Percentiles rank a stretch among this genome's conserved stretches.
These are phyloP conservation scores for Bombus breviceps DNA, from an alignment of 1,140 invertebrate genomes.

Conservation along the genomic window DNA sequence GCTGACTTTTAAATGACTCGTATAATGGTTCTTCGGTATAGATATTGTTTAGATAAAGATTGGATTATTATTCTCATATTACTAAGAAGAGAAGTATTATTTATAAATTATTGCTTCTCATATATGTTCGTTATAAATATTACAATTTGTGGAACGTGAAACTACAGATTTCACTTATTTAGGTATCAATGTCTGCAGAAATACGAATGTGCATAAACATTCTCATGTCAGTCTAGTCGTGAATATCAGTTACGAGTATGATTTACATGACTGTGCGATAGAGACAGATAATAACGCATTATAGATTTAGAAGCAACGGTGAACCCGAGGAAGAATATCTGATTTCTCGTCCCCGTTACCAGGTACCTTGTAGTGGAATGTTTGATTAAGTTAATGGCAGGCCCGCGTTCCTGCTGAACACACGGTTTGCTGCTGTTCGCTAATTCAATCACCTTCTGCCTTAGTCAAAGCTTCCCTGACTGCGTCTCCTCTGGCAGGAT, in stretches of 20 bases:
- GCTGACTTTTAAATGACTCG: too few relatives aligned
- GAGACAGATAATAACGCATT: background rate
- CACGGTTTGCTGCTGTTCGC: conserved; percentile 18
- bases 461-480: background rate
- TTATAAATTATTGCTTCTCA: too few relatives aligned
- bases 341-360: background rate
- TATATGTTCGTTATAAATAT: too few relatives aligned
- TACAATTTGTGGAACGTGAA: too few relatives aligned
- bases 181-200: background rate
- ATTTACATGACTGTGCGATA: background rate
- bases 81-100: too few relatives aligned
- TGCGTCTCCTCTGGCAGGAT: background rate
- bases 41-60: too few relatives aligned
- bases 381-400: conserved; percentile 48
- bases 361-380: conserved; percentile 9
- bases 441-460: conserved; percentile 28
- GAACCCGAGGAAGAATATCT: conserved; percentile 3
- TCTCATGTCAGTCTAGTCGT: background rate
- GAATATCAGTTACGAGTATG: background rate
- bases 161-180: background rate
- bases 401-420: conserved; percentile 26
- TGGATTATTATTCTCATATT: too few relatives aligned
- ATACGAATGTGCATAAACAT: background rate
- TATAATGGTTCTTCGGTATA: too few relatives aligned
- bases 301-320: background rate